Evolutionary conservation across 2,113 vertebrate genomes (phyloP), one percentile per base, ranked within the genome.

Genomic region (Pheucticus melanocephalus): DNA sequence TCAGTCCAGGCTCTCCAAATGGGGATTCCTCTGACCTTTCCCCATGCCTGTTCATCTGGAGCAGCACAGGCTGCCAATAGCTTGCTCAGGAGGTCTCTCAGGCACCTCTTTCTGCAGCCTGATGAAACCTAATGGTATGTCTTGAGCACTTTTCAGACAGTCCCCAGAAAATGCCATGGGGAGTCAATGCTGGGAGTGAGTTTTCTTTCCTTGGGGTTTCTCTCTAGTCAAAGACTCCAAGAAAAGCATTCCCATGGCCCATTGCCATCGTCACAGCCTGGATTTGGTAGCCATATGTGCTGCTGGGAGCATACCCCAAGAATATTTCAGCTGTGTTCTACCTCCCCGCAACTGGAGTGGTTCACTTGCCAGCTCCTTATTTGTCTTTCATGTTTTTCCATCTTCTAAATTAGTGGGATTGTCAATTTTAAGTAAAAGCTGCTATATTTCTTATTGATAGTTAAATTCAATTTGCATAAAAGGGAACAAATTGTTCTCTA

Each of bases 391-490:
- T n/a, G 21, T 53, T 61, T 75, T 92, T 68, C 48, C 12, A 64
- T n/a, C 11, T 68, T 82, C 65, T 84, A 31, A 92, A 68, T 60
- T 68, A 79, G 15, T 24, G 45, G 10, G 45, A 77, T 9, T 47
- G 33, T 31, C 30, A 25, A 31, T 86, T 93, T 73, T 54, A 77
- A 73, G 10, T 37, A 59, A 80, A 82, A 82, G n/a, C 33, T 73
- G 18, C 15, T 45, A 13, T 40, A 35, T 73, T 88, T 80, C n/a
- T 33, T 81, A 65, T 70, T 65, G 84, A 57, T n/a, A 65, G 39
- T 73, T 69, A 69, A 86, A 91, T 79, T 75, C n/a, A 57, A 15
- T 70, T 81, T 79, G 40, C 35, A 69, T 19, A 77, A 48, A 92
- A 85, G 28, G 45, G 59, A 80, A 92, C 17, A 84, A 90, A 51